A percentile compares a stretch with the other conserved stretches of the same genome.
These are phyloP conservation scores for Hoplostethus mediterraneus DNA, from an alignment of 2,797 vertebrate species.

Conservation along the genomic window DNA sequence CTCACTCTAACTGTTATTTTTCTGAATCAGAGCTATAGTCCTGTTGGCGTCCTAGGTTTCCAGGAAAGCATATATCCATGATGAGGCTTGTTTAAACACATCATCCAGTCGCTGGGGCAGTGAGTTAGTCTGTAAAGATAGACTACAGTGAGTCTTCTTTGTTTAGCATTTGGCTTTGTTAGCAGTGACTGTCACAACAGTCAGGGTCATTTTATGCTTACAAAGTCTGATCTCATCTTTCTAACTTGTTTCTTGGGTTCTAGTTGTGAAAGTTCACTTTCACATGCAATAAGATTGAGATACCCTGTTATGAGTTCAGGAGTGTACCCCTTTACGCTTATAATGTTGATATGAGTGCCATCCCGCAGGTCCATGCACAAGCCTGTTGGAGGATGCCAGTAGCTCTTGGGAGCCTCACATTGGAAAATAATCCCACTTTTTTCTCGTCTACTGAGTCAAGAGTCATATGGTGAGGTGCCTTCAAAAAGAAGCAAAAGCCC, in stretches of 20 bases:
- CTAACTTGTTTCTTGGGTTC: background rate
- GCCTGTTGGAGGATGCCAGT: conserved; percentile 15
- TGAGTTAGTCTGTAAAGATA: conserved; percentile 20
- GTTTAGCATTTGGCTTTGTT: conserved; percentile 1
- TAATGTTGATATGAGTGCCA: conserved; percentile 13
- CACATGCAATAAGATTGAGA: background rate
- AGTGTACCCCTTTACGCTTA: conserved; percentile 10
- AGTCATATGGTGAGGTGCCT: conserved; percentile 39
- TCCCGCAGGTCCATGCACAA: conserved; percentile 13
- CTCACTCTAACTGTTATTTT: conserved; percentile 18
- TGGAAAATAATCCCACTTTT: conserved; percentile 53
- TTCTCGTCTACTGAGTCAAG: conserved; percentile 58
- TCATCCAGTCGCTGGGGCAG: conserved; percentile 4
- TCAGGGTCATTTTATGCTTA: background rate
- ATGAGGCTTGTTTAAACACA: conserved; percentile 53
- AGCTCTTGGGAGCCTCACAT: conserved; percentile 34
- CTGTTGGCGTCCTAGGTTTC: conserved; percentile 35
- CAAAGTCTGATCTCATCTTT: too few relatives aligned
- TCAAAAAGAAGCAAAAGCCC: conserved; percentile 47
- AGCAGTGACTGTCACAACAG: background rate
- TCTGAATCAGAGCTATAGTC: conserved; percentile 36
- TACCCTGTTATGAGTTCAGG: background rate
- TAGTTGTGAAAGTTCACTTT: background rate
- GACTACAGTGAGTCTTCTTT: conserved; percentile 4
- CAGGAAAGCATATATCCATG: conserved; percentile 46